These are phyloP conservation scores for Xiphophorus birchmanni DNA, from an alignment of 2,797 vertebrate species.

Conservation along the genomic window DNA sequence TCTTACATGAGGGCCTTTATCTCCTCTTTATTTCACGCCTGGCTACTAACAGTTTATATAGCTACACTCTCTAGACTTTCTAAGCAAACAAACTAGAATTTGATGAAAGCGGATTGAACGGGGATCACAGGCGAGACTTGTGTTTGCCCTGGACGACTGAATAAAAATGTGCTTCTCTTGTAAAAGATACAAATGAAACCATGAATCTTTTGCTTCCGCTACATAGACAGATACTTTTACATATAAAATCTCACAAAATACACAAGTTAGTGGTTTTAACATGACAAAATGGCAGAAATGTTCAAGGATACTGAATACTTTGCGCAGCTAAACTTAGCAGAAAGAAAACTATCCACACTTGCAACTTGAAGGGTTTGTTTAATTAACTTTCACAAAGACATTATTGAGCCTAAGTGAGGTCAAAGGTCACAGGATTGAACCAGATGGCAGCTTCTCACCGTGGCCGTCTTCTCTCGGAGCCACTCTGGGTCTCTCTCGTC, in stretches of 20 bases:
- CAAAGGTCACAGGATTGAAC: background rate
- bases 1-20: background rate
- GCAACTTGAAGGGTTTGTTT: background rate
- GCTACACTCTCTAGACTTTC: too few species aligned
- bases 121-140: too few species aligned
- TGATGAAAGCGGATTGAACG: too few species aligned
- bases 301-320: background rate
- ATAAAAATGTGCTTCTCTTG: too few species aligned
- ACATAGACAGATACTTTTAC: too few species aligned
- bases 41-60: too few species aligned
- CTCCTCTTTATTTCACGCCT: too few species aligned
- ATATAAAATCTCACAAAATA: background rate
- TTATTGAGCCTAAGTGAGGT: background rate
- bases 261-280: background rate
- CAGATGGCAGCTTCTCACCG: constrained; percentile 78
- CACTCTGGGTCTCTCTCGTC: constrained; percentile 97
- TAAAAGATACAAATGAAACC: too few species aligned
- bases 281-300: background rate
- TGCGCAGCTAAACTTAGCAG: background rate
- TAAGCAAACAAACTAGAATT: too few species aligned
- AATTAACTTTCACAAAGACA: background rate
- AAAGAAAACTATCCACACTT: background rate
- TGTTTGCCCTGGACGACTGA: too few species aligned
- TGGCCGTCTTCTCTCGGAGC: constrained; percentile 97
- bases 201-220: background rate